Percentiles rank a stretch among this genome's conserved stretches.
Evolutionary conservation across 2,888 invertebrate species (phyloP).

Genomic region (Macaria notata): DNA sequence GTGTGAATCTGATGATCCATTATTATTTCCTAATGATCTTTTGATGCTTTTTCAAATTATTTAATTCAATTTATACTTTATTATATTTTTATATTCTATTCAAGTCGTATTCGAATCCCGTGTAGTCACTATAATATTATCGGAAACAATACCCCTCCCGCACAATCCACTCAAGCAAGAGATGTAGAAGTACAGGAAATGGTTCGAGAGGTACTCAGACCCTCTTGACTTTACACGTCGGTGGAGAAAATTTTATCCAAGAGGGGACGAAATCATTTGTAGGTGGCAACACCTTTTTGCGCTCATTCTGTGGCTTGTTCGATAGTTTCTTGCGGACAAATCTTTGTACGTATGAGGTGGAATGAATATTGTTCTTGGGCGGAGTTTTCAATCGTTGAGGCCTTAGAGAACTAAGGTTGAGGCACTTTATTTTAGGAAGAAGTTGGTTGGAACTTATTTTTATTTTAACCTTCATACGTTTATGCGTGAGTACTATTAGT

Average conservation of each 20-base stretch:
- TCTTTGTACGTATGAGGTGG: background rate
- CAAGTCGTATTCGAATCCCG: background rate
- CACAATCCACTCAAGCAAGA: conserved; percentile 21
- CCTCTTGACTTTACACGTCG: conserved; percentile 58
- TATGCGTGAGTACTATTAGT: too few species aligned
- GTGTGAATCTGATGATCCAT: too few species aligned
- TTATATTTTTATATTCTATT: too few species aligned
- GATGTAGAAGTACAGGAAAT: conserved; percentile 29
- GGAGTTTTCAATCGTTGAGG: too few species aligned
- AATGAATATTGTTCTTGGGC: background rate
- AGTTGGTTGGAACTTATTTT: too few species aligned
- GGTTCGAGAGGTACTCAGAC: conserved; percentile 43
- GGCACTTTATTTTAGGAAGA: too few species aligned
- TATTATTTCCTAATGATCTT: too few species aligned
- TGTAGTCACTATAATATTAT: background rate
- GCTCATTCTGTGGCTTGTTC: conserved; percentile 37
- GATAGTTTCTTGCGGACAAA: background rate
- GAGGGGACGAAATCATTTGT: conserved; percentile 45
- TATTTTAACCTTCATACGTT: too few species aligned
- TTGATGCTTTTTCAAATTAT: too few species aligned
- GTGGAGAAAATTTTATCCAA: conserved; percentile 32
- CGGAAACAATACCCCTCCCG: background rate
- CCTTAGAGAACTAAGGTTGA: too few species aligned
- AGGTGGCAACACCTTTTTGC: conserved; percentile 57
- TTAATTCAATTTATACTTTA: too few species aligned